phyloP scores from a whole-genome alignment of 2,113 vertebrate species.

The Aspiorhynchus laticeps region DNA sequence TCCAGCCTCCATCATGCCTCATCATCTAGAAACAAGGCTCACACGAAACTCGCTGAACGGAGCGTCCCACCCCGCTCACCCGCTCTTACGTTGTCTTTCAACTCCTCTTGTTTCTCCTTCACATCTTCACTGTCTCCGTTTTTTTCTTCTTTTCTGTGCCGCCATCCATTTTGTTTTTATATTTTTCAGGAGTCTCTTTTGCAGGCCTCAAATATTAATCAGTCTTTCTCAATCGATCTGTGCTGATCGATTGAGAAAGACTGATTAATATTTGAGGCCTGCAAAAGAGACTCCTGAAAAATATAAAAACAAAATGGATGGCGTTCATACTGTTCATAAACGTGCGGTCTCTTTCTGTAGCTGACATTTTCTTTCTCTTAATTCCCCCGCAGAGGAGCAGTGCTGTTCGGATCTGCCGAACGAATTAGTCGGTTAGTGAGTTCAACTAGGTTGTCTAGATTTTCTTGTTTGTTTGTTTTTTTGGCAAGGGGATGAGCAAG shows the following conservation, averaged over 20 bases:
- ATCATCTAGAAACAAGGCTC: constrained; percentile 52
- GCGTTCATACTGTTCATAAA: background rate
- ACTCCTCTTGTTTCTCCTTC: background rate
- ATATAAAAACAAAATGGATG: too few relatives aligned
- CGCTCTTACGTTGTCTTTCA: background rate
- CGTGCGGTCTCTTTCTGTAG: background rate
- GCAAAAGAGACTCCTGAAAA: too few relatives aligned
- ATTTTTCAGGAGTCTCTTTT: background rate
- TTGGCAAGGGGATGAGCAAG: constrained; percentile 12
- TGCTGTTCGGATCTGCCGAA: background rate
- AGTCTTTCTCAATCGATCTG: background rate
- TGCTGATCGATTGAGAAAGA: too few relatives aligned
- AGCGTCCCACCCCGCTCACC: background rate
- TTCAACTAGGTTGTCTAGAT: background rate
- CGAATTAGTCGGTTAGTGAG: background rate
- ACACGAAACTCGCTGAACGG: background rate
- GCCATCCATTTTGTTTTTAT: background rate
- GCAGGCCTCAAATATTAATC: constrained; percentile 19
- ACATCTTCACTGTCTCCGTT: constrained; percentile 20
- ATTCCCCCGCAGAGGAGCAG: background rate
- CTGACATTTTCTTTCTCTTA: background rate
- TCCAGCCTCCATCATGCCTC: constrained; percentile 60
- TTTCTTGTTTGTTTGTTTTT: background rate
- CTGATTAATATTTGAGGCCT: too few relatives aligned
- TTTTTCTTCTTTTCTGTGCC: background rate